Evolutionary conservation across 2,113 vertebrate species (phyloP), one percentile per base, ranked within the genome.

Genomic region (Cheilinus undulatus): DNA sequence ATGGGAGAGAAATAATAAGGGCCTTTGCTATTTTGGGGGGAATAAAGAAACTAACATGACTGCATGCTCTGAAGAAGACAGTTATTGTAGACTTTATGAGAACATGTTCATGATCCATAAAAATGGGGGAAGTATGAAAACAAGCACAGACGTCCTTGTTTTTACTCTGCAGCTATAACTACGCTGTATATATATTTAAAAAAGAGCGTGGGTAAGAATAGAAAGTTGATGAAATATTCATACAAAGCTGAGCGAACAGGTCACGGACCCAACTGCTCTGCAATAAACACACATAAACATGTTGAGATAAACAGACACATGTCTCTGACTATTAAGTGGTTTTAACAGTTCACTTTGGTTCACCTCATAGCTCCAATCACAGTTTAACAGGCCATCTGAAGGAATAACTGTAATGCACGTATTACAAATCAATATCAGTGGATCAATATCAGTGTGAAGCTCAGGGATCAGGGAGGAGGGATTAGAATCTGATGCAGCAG

Each of bases 221-320:
- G 81, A 24, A 46, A 46, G 30, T 27, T 49, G 9, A 77, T 91
- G 24, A 82, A 88, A 80, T 76, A 90, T 90, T 56, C 22, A 88
- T 76, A 52, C 32, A 48, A 1, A 6, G 5, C 26, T n/a, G 32
- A 78, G 69, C 59, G 59, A 78, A 78, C 38, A 71, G 67, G 75
- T 86, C 75, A 79, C 43, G 13, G 56, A 78, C 32, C 66, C 63
- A 73, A 87, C 58, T 73, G 58, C 32, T 64, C 51, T 63, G 50
- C 15, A 76, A 45, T 40, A 62, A 56, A 27, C 38, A 60, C 49
- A 67, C 32, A 53, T n/a, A 57, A 9, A 56, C 52, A 38, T 24
- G 46, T 7, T 59, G 24, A 67, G 40, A 32, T 24, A 14, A 60
- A 24, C 48, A 17, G 32, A 32, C 24, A 32, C 23, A 58, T 22